Evolutionary conservation across 2,888 invertebrate genomes (phyloP).

Genomic region (Diarsia brunnea): DNA sequence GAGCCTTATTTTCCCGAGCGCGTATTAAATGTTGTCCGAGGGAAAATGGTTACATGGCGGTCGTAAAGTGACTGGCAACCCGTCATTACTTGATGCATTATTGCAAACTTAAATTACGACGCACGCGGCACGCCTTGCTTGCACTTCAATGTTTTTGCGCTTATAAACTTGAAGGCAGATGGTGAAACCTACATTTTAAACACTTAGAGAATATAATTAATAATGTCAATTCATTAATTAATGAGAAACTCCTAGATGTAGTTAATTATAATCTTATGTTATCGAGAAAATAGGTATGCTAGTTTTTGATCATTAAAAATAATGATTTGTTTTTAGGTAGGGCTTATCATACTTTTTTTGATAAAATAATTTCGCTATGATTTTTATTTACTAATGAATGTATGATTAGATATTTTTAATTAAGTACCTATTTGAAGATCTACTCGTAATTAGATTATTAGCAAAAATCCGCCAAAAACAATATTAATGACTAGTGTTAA

Average conservation of each 20-base stretch:
- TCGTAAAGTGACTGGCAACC: constrained; percentile 66
- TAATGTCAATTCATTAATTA: constrained; percentile 24
- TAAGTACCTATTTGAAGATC: not conserved
- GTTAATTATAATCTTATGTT: constrained; percentile 40
- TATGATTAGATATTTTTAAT: constrained; percentile 43
- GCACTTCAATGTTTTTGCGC: constrained; percentile 59
- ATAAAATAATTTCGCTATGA: not conserved
- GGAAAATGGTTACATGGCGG: constrained; percentile 61
- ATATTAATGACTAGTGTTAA: constrained; percentile 1
- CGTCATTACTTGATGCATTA: constrained; percentile 64
- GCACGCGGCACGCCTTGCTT: constrained; percentile 48
- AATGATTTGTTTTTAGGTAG: constrained; percentile 22
- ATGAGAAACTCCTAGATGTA: not conserved
- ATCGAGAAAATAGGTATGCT: constrained; percentile 32
- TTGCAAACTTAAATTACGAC: constrained; percentile 64
- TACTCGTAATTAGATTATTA: not conserved
- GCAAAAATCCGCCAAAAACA: not conserved
- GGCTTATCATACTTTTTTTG: constrained; percentile 30
- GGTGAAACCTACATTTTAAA: constrained; percentile 32
- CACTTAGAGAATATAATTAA: not conserved
- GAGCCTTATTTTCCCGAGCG: constrained; percentile 52
- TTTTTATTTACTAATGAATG: constrained; percentile 26
- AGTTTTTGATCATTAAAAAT: constrained; percentile 48
- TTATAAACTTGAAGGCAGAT: constrained; percentile 43
- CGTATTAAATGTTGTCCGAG: constrained; percentile 56